Conservation (phyloP, 2,113 vertebrate species). For the Trogon surrucura region DNA sequence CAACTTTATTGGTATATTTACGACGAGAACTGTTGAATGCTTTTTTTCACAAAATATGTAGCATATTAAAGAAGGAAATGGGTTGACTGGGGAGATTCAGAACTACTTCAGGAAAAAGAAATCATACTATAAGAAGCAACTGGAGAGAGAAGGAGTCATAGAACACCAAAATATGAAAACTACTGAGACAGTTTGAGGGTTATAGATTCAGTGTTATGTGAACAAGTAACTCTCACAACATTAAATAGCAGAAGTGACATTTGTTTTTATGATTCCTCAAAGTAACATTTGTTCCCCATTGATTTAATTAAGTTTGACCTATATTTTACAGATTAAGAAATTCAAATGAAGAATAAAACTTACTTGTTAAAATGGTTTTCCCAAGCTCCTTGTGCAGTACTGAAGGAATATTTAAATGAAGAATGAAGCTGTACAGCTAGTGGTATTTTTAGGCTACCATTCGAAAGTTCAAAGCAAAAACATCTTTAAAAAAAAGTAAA, state of each 20-base stretch:
- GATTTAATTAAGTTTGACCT: neutral
- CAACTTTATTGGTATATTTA: neutral
- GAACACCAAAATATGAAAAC: neutral
- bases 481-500: neutral
- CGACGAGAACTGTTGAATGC: neutral
- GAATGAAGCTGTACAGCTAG: neutral
- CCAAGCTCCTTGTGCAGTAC: neutral
- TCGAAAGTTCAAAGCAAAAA: neutral
- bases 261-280: neutral
- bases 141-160: neutral
- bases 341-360: neutral
- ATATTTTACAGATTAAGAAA: neutral
- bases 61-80: neutral
- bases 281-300: neutral
- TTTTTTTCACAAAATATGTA: neutral
- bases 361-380: neutral
- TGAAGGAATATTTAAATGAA: constrained; percentile 9
- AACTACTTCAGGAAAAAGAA: neutral
- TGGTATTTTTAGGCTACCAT: neutral
- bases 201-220: neutral
- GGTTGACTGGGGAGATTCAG: neutral
- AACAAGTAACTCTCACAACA: neutral
- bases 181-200: neutral
- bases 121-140: neutral
- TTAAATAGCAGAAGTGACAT: neutral